Evolutionary conservation across 2,888 invertebrate genomes (phyloP).

Genomic region (Drosophila paramelanica): DNA sequence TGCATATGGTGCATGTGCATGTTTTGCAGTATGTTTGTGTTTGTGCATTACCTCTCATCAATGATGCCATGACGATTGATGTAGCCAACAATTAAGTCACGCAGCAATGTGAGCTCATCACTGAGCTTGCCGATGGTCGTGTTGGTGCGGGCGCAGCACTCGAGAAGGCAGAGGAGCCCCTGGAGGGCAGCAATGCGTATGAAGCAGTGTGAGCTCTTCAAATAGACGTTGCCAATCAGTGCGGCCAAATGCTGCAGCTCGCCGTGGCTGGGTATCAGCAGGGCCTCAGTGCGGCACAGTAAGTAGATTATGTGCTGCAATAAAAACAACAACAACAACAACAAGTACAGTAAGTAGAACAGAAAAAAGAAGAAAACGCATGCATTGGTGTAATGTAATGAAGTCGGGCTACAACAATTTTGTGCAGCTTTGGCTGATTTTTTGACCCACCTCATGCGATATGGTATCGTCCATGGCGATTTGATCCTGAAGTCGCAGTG

Average conservation of each 20-base stretch:
- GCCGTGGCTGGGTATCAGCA: constrained; percentile 83
- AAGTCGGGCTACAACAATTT: not conserved
- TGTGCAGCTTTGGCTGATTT: not conserved
- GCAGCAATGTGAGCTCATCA: constrained; percentile 84
- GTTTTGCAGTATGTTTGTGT: not conserved
- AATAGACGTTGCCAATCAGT: constrained; percentile 83
- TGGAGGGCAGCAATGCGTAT: constrained; percentile 84
- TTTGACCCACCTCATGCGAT: constrained; percentile 86
- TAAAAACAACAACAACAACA: constrained; percentile 3
- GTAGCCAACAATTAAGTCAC: constrained; percentile 84
- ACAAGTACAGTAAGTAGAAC: not conserved
- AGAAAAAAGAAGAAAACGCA: constrained; percentile 3
- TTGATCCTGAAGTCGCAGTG: constrained; percentile 88
- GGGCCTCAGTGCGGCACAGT: constrained; percentile 84
- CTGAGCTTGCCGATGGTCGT: constrained; percentile 85
- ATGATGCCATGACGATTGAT: constrained; percentile 85
- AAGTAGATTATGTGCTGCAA: constrained; percentile 85
- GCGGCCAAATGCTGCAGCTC: constrained; percentile 84
- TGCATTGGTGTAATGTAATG: not conserved
- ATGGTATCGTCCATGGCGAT: constrained; percentile 92
- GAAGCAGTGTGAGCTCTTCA: constrained; percentile 85
- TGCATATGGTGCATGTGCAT: not conserved
- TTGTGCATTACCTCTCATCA: constrained; percentile 82
- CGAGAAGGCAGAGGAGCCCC: constrained; percentile 84
- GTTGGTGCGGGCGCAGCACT: constrained; percentile 84